A percentile compares a stretch with the other conserved stretches of the same genome.
Conservation (phyloP, 2,888 invertebrate genomes). For the Sarcophaga rosellei region DNA sequence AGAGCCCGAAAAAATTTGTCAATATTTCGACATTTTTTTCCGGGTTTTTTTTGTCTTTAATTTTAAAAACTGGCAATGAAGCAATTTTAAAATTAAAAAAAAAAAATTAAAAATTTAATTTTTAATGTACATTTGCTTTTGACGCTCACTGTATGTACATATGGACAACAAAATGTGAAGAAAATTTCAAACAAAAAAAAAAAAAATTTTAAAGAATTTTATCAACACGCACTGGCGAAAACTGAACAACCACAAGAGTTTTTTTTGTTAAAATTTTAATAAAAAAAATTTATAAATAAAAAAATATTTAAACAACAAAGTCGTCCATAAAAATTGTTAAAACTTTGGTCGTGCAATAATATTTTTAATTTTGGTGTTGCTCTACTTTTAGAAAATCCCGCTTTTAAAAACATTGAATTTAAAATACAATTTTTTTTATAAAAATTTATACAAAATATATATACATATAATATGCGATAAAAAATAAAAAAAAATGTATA, state of each 20-base stretch:
- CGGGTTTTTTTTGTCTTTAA: too few relatives aligned
- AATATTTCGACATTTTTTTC: too few relatives aligned
- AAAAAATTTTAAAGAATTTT: conserved; percentile 46
- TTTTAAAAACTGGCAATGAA: too few relatives aligned
- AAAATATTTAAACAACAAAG: not conserved
- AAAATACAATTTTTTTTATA: not conserved
- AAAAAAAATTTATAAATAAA: not conserved
- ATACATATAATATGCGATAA: conserved; percentile 19
- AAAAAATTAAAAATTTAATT: too few relatives aligned
- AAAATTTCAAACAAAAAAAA: not conserved
- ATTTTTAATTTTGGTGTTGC: not conserved
- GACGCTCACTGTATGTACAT: not conserved
- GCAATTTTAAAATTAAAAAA: too few relatives aligned
- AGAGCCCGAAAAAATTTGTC: too few relatives aligned
- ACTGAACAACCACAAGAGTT: conserved; percentile 13
- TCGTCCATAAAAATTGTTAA: not conserved
- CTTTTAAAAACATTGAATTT: not conserved
- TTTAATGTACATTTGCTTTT: too few relatives aligned
- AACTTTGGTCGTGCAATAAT: too few relatives aligned
- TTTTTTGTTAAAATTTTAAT: not conserved
- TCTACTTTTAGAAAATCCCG: not conserved
- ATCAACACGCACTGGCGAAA: conserved; percentile 55
- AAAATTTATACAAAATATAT: conserved; percentile 3
- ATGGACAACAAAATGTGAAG: too few relatives aligned
- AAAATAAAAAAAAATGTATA: not conserved